These are phyloP conservation scores for Hiodon tergisus DNA, from an alignment of 2,113 vertebrate genomes.

Conservation along the genomic window DNA sequence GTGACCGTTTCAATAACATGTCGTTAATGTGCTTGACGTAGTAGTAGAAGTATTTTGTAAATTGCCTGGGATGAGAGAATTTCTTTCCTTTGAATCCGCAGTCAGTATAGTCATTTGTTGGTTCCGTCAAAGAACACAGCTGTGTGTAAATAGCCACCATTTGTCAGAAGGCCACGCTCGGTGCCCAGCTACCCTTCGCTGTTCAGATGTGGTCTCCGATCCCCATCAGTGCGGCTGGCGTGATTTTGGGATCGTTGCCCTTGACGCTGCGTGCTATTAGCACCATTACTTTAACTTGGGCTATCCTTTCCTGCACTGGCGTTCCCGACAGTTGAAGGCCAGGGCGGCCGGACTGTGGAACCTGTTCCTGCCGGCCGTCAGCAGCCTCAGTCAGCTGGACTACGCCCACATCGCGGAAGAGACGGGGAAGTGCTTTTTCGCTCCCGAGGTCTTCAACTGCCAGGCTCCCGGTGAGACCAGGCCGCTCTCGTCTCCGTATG, in stretches of 20 bases:
- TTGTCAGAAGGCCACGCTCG: neutral
- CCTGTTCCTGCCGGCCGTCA: slow-evolving; percentile 79
- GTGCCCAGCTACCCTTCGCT: neutral
- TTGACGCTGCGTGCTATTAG: neutral
- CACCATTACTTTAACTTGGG: neutral
- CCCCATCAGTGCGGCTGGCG: too few relatives aligned
- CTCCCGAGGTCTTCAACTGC: slow-evolving; percentile 87
- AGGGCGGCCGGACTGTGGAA: slow-evolving; percentile 84
- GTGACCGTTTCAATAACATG: too few relatives aligned
- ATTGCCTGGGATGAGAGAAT: too few relatives aligned
- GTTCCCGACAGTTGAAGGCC: slow-evolving; percentile 68
- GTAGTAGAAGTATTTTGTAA: too few relatives aligned
- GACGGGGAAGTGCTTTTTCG: slow-evolving; percentile 76
- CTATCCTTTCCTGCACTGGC: neutral
- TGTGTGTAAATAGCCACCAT: neutral
- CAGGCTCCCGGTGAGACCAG: slow-evolving; percentile 78
- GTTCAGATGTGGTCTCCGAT: neutral
- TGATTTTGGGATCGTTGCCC: too few relatives aligned
- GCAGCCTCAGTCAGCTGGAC: slow-evolving; percentile 83
- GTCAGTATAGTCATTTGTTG: neutral
- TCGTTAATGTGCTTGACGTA: too few relatives aligned
- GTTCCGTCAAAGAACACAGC: neutral
- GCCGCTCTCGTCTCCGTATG: neutral
- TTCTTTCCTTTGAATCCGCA: neutral
- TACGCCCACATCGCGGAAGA: slow-evolving; percentile 89